Evolutionary conservation across 2,888 invertebrate species (phyloP).

Genomic region (Acrobasis repandana): DNA sequence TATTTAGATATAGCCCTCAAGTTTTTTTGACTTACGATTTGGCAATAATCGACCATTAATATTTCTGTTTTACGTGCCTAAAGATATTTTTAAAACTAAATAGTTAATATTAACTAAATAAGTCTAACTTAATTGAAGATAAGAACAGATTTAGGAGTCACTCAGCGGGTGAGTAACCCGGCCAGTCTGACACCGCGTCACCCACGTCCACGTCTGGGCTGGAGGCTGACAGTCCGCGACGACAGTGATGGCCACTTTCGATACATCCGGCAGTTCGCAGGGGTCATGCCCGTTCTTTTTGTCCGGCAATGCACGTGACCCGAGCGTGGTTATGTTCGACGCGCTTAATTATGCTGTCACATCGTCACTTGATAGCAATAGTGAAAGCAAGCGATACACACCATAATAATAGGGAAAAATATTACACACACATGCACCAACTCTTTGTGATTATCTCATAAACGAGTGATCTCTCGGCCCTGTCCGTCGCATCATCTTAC

Average conservation of each 20-base stretch:
- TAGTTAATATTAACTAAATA: too few species aligned
- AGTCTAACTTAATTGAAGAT: too few species aligned
- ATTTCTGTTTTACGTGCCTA: too few species aligned
- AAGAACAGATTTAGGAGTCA: too few species aligned
- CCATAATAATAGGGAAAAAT: slow-evolving; percentile 63
- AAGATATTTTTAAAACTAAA: too few species aligned
- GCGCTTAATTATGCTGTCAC: slow-evolving; percentile 81
- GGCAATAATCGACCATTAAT: too few species aligned
- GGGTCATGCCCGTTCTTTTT: slow-evolving; percentile 78
- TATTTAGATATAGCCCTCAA: too few species aligned
- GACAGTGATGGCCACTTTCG: slow-evolving; percentile 72
- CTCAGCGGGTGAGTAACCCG: too few species aligned
- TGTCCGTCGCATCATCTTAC: slow-evolving; percentile 27
- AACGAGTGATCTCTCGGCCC: slow-evolving; percentile 40
- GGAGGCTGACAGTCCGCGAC: slow-evolving; percentile 29
- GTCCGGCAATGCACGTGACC: slow-evolving; percentile 64
- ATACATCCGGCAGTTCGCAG: slow-evolving; percentile 75
- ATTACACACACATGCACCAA: slow-evolving; percentile 23
- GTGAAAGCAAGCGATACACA: slow-evolving; percentile 73
- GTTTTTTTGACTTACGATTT: too few species aligned
- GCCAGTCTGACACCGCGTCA: not conserved
- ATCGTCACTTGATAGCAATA: slow-evolving; percentile 75
- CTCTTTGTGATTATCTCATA: slow-evolving; percentile 37
- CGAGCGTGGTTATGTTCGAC: slow-evolving; percentile 73
- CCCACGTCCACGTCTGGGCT: slow-evolving; percentile 9